These are phyloP conservation scores for Boulengeromyrus knoepffleri DNA, from an alignment of 2,113 vertebrate genomes.

Conservation along the genomic window DNA sequence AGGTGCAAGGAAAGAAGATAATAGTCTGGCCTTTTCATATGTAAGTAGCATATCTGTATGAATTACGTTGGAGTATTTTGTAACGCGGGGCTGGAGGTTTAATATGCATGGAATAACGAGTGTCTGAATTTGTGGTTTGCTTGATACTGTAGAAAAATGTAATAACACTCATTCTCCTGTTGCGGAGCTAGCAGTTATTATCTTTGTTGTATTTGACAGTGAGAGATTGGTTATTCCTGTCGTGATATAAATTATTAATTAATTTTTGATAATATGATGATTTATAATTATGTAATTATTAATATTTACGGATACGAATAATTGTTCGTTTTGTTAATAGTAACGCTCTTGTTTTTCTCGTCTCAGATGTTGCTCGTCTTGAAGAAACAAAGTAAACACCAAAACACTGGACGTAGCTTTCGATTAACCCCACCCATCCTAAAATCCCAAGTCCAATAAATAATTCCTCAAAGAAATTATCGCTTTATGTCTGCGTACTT, in stretches of 20 bases:
- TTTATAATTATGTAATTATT: neutral
- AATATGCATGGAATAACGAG: slow-evolving; percentile 32
- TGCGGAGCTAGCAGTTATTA: slow-evolving; percentile 25
- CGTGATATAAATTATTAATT: neutral
- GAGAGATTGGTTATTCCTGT: neutral
- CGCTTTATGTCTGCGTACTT: slow-evolving; percentile 28
- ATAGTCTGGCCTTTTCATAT: slow-evolving; percentile 39
- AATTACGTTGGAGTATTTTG: slow-evolving; percentile 30
- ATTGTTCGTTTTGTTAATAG: neutral
- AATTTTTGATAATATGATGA: neutral
- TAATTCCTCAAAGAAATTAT: slow-evolving; percentile 40
- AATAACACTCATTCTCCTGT: slow-evolving; percentile 24
- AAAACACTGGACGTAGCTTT: slow-evolving; percentile 32
- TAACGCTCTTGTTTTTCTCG: slow-evolving; percentile 23
- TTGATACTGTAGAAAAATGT: slow-evolving; percentile 10
- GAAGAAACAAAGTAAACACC: slow-evolving; percentile 45
- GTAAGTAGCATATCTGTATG: slow-evolving; percentile 53
- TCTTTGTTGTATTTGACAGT: neutral
- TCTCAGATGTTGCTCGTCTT: slow-evolving; percentile 46
- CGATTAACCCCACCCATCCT: slow-evolving; percentile 26
- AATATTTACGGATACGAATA: neutral
- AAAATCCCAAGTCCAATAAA: slow-evolving; percentile 53
- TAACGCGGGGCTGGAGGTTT: slow-evolving; percentile 9
- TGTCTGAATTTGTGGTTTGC: slow-evolving; percentile 10
- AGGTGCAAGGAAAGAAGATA: slow-evolving; percentile 28